Evolutionary conservation across 2,888 invertebrate genomes (phyloP).

Genomic region (Brachyptera putata): DNA sequence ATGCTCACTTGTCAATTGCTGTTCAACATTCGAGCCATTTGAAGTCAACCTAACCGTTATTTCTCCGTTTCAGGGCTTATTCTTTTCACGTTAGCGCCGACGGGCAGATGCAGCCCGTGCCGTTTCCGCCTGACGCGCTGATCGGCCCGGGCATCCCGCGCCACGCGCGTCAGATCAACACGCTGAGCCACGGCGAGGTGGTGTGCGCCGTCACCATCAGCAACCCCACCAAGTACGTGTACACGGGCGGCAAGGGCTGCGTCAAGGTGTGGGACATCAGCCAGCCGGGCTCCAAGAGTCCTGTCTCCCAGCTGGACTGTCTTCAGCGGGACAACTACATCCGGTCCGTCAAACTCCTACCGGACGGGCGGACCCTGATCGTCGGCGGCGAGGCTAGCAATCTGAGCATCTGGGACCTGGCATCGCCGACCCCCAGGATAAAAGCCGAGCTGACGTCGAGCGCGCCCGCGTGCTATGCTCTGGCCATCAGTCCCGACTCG

Average conservation of each 20-base stretch:
- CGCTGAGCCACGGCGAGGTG: conserved; percentile 91
- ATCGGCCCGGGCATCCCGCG: conserved; percentile 91
- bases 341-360: conserved; percentile 87
- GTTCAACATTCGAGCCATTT: too few species aligned
- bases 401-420: conserved; percentile 93
- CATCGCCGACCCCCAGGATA: conserved; percentile 83
- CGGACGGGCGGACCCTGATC: conserved; percentile 88
- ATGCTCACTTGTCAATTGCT: too few species aligned
- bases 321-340: conserved; percentile 95
- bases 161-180: conserved; percentile 88
- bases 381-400: conserved; percentile 96
- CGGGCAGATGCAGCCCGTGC: conserved; percentile 86
- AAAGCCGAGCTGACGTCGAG: conserved; percentile 91
- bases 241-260: conserved; percentile 95
- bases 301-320: conserved; percentile 89
- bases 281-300: conserved; percentile 78
- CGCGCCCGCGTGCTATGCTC: conserved; percentile 95
- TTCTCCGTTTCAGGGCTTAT: conserved; percentile 85
- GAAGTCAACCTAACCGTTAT: too few species aligned
- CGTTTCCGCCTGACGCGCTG: conserved; percentile 90
- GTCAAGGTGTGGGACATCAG: conserved; percentile 98
- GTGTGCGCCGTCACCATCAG: conserved; percentile 97
- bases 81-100: conserved; percentile 91
- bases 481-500: conserved; percentile 92
- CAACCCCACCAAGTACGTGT: conserved; percentile 87